A percentile compares a stretch with the other conserved stretches of the same genome.
Conservation (phyloP, 2,113 vertebrate genomes). For the Theropithecus gelada region DNA sequence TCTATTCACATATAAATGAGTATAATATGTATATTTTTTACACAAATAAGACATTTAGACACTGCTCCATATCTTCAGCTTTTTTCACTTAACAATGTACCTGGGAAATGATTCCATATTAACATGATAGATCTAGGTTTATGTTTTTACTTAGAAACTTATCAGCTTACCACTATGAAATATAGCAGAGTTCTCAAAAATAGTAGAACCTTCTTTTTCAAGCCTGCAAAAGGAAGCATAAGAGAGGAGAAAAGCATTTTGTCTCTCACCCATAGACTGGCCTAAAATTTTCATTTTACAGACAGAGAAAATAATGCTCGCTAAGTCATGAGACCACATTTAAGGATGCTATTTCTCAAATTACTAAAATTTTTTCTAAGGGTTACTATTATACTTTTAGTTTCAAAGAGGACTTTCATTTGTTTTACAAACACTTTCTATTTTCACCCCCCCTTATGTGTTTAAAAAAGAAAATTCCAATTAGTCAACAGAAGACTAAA, state of each 20-base stretch:
- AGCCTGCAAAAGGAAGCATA: background rate
- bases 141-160: background rate
- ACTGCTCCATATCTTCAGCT: background rate
- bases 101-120: background rate
- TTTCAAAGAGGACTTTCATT: background rate
- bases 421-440: background rate
- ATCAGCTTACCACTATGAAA: background rate
- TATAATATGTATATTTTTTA: background rate
- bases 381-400: background rate
- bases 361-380: background rate
- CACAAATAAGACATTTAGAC: background rate
- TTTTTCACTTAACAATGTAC: background rate
- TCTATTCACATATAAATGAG: background rate
- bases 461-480: background rate
- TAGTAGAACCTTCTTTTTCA: background rate
- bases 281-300: constrained; percentile 14
- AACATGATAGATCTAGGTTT: background rate
- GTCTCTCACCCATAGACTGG: background rate
- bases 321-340: background rate
- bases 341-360: background rate
- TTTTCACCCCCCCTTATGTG: background rate
- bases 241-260: background rate
- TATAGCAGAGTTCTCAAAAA: background rate
- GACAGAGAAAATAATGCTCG: background rate
- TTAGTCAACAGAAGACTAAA: background rate